Base-by-base conservation (phyloP, 2,797 vertebrate genomes). In the Xenentodon cancila region DNA sequence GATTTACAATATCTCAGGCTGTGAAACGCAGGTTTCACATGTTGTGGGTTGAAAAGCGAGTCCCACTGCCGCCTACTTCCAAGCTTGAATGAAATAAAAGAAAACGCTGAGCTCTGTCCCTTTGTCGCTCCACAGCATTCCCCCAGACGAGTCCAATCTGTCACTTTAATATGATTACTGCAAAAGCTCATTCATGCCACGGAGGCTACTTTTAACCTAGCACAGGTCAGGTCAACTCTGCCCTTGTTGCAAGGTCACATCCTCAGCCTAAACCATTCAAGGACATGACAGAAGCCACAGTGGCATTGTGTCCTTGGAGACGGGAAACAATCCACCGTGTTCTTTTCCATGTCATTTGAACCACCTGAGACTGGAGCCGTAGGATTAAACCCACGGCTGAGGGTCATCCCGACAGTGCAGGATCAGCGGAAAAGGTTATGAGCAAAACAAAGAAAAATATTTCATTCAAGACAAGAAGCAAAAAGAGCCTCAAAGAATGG, bases 291-390 rank as follows among this genome's bases (percentile, higher is more conserved):
- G 32, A 45, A 71, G 48, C 51, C 59, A 37, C 1, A 25, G 58
- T 51, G 32, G 67, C 59, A 73, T 70, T 34, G 34, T 53, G 37
- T 71, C 63, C 73, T 68, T 40, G 66, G 19, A 80, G 68, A 63
- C 55, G 57, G 56, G 52, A 75, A 64, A 79, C 65, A 78, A 65
- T 48, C 45, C 8, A 34, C 47, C 3, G 6, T 48, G 59, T 63
- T 76, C 60, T 80, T 77, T 79, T 51, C 49, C 73, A 59, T 66
- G 78, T 81, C 81, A 89, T 77, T 52, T 52, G 44, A 80, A 55
- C 68, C 76, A 83, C 67, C 73, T 83, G 79, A 80, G 71, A 82
- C 73, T 55, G 64, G 37, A 66, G 46, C 34, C n/a, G 15, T 44
- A 54, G 55, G 59, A 78, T 72, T 68, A 68, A 63, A 72, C 44